Evolutionary conservation across 2,113 vertebrate genomes (phyloP), one percentile per base, ranked within the genome.

Genomic region (Erinaceus europaeus): DNA sequence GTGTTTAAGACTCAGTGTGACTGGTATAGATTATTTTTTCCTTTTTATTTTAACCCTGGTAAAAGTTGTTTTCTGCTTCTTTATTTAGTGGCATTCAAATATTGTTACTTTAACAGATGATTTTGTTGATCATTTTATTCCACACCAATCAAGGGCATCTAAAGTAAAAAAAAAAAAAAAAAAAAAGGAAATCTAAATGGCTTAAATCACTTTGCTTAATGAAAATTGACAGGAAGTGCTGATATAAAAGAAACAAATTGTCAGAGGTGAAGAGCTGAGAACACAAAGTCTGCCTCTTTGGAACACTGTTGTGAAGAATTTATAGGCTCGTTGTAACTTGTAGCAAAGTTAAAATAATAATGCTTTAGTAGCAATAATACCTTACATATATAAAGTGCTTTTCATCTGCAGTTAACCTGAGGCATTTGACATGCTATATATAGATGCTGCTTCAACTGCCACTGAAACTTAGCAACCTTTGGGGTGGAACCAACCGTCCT

Each of bases 1-100:
- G 50, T 95, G 89, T 97, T 97, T 97, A 96, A 96, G 94, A 82
- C 97, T 96, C 97, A 95, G 95, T 97, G 90, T 97, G 97, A 96
- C 88, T 93, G 86, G 92, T 95, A 94, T 90, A 96, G 86, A 95
- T 96, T 96, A 94, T 96, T 94, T 97, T 96, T 95, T 94, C 53
- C 42, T 68, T 81, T 61, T 79, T 69, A 17, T 62, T 52, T 55
- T 69, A 53, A 72, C 20, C 23, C 12, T 48, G 8, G 13, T 64
- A 29, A 83, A 92, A 68, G 52, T 91, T 90, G 84, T 92, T 94
- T 95, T 97, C 94, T 92, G 68, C 55, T 92, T 50, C 55, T 73
- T 61, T 91, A 92, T 94, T 93, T 90, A 71, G 77, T 77, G 46
- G 73, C 89, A 42, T 73, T 95, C 73, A 92, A 89, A 94, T 74